Conservation (phyloP, 2,888 invertebrate genomes). For the Nomada lathburiana region DNA sequence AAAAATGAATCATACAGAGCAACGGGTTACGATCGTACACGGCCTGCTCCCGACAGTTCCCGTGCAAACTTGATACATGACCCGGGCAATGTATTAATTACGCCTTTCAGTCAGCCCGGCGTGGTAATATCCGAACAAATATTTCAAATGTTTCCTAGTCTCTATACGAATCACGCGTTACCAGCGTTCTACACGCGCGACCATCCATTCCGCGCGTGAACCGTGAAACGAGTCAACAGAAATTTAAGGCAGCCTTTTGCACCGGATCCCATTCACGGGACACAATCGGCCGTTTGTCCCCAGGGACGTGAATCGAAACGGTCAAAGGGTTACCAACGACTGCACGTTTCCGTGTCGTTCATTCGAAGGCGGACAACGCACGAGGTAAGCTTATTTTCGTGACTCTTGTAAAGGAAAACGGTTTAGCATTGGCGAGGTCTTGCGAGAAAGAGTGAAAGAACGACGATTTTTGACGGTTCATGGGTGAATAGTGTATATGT, state of each 20-base stretch:
- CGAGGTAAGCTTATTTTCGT: conserved; percentile 21
- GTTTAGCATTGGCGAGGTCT: not conserved
- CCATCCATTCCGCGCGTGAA: not conserved
- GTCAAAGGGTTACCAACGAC: conserved; percentile 40
- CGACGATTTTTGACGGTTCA: not conserved
- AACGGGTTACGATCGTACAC: not conserved
- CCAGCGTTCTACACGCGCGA: not conserved
- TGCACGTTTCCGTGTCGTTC: conserved; percentile 12
- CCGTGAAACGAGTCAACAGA: not conserved
- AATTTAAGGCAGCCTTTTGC: not conserved
- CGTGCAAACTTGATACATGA: conserved; percentile 21
- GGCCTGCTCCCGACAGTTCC: not conserved
- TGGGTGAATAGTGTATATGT: too few relatives aligned
- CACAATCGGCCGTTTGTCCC: conserved; percentile 13
- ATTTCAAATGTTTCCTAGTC: conserved; percentile 17
- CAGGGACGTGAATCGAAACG: conserved; percentile 29
- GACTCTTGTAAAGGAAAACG: conserved; percentile 6
- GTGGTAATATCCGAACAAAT: conserved; percentile 18
- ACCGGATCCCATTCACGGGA: conserved; percentile 1
- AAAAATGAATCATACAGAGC: conserved; percentile 35
- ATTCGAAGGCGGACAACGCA: not conserved
- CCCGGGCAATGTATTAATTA: conserved; percentile 36
- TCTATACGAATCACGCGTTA: not conserved
- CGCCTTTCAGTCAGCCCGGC: conserved; percentile 13
- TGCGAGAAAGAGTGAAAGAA: conserved; percentile 16